Base-by-base conservation (phyloP, 2,113 vertebrate species). In the Limanda limanda region DNA sequence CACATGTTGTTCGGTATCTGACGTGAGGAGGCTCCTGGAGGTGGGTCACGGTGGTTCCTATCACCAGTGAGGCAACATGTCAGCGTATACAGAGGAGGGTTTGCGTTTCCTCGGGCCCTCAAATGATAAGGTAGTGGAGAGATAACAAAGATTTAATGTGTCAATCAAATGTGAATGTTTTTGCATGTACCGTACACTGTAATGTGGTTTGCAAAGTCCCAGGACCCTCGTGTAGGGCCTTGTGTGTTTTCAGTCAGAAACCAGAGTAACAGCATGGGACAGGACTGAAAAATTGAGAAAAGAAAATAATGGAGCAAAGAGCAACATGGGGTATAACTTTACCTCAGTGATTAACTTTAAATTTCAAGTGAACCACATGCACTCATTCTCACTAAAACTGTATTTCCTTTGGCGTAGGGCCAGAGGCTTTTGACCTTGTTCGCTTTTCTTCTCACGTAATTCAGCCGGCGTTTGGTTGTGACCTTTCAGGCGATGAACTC, bases 321-420 rank as follows among this genome's bases (percentile, higher is more conserved):
- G 65, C 70, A 71, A 68, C 45, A 71, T 24, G 1, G 73, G 64
- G 40, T 62, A 18, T 45, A 69, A 61, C 15, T 80, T 74, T 57
- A 35, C 57, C 66, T 3, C 8, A 9, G 66, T 68, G 76, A 81
- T 76, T 87, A 42, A 81, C 71, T 55, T 79, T 79, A 61, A 73
- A 61, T 76, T 68, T 87, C 75, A 77, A 81, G 67, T 76, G 68
- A 78, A 64, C 76, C 27, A n/a, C 47, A 18, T 15, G 47, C 17
- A 20, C 54, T 68, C 31, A 2, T 20, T 73, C 81, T 67, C 64
- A n/a, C 62, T 57, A 45, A 70, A 68, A 60, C 25, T 61, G 42
- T 75, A 62, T 90, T 86, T 78, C 86, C 47, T 78, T 68, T 89
- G 89, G 91, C 76, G 27, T 37, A 56, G 15, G 65, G 76, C 85